phyloP scores from a whole-genome alignment of 2,113 vertebrate genomes.

The Dasyornis broadbenti region DNA sequence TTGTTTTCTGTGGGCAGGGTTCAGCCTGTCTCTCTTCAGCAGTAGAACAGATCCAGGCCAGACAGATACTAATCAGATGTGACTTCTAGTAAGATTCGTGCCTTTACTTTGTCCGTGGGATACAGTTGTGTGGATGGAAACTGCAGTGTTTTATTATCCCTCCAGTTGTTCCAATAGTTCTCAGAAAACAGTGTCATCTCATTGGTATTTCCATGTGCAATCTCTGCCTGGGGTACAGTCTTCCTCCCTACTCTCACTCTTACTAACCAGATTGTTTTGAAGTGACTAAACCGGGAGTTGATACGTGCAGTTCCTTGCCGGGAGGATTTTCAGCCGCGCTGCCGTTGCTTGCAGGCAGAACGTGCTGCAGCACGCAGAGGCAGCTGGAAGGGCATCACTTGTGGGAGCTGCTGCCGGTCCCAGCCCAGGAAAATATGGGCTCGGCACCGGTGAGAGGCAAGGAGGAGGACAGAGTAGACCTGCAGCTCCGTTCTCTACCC shows the following conservation, averaged over 20 bases:
- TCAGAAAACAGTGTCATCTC: constrained; percentile 26
- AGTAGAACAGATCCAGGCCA: neutral
- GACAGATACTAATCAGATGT: neutral
- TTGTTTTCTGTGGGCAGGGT: neutral
- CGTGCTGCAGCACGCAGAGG: neutral
- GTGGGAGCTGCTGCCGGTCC: neutral
- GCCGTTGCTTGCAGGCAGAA: neutral
- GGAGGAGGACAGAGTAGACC: neutral
- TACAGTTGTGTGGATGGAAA: neutral
- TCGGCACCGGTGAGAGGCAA: neutral
- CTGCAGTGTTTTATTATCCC: neutral
- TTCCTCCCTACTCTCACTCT: constrained; percentile 23
- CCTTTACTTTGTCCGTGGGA: neutral
- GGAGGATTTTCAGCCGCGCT: neutral
- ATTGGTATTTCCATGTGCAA: constrained; percentile 31
- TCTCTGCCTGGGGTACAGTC: constrained; percentile 29
- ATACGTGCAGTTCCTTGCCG: constrained; percentile 1
- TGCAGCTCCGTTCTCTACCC: neutral
- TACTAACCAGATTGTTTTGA: constrained; percentile 38
- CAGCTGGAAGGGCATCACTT: neutral
- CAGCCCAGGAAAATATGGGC: neutral
- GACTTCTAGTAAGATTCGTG: neutral
- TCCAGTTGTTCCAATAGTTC: constrained; percentile 14
- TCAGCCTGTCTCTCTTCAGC: neutral
- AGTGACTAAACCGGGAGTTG: constrained; percentile 22